Percentiles rank a stretch among this genome's conserved stretches.
Evolutionary conservation across 2,797 vertebrate genomes (phyloP).

Genomic region (Paratrypauchen microcephalus): DNA sequence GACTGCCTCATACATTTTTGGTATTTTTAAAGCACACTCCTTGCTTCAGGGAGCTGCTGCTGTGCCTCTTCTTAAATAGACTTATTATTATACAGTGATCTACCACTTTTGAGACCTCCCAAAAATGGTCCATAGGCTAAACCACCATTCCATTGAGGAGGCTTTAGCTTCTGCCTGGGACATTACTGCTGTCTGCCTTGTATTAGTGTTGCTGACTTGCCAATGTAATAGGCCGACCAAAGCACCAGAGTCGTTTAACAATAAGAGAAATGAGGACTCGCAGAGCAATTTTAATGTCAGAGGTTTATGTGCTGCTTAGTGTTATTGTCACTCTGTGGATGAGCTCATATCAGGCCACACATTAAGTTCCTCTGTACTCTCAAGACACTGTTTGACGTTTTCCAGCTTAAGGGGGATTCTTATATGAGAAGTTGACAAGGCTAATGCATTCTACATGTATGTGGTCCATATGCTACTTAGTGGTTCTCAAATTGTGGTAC

Average conservation of each 20-base stretch:
- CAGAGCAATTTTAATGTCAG: constrained; percentile 68
- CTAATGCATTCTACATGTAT: constrained; percentile 30
- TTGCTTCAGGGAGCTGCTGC: constrained; percentile 51
- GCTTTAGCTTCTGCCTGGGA: constrained; percentile 63
- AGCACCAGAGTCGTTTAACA: constrained; percentile 50
- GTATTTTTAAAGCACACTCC: constrained; percentile 59
- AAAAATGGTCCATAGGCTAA: constrained; percentile 62
- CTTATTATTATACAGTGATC: constrained; percentile 64
- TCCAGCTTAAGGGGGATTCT: constrained; percentile 23
- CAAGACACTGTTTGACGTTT: constrained; percentile 49
- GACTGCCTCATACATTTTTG: constrained; percentile 6
- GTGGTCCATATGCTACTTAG: constrained; percentile 8
- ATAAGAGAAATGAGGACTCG: constrained; percentile 58
- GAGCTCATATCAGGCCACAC: constrained; percentile 88
- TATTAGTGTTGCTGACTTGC: constrained; percentile 61
- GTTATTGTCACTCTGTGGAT: constrained; percentile 75
- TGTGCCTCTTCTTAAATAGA: constrained; percentile 64
- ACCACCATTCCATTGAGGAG: constrained; percentile 54
- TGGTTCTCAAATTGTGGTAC: not conserved
- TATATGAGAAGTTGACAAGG: constrained; percentile 25
- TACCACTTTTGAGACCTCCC: constrained; percentile 70
- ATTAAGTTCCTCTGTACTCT: constrained; percentile 47
- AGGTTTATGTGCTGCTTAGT: constrained; percentile 79
- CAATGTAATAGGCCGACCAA: constrained; percentile 44
- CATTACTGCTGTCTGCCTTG: constrained; percentile 68